Conservation (phyloP, 2,113 vertebrate species). For the Hemicordylus capensis region DNA sequence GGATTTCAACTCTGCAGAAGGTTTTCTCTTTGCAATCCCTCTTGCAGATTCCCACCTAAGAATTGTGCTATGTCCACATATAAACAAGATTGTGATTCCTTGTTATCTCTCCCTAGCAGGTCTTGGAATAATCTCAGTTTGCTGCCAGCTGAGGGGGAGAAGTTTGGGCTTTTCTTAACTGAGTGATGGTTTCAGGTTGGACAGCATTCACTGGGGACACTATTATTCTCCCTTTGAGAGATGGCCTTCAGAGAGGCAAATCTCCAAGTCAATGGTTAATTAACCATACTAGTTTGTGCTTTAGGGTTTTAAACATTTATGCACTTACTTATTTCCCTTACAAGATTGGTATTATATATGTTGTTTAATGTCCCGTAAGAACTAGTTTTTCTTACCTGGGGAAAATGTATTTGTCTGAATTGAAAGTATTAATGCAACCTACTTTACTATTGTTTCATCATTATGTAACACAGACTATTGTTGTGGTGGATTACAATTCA, state of each 20-base stretch:
- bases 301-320: neutral
- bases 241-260: neutral
- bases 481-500: neutral
- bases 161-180: neutral
- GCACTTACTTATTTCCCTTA: neutral
- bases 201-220: neutral
- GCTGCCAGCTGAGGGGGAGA: neutral
- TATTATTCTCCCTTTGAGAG: neutral
- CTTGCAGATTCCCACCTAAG: neutral
- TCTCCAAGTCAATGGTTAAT: neutral
- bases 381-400: neutral
- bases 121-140: slow-evolving; percentile 3
- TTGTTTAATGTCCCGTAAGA: neutral
- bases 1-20: neutral
- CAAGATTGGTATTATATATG: neutral
- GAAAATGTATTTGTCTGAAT: neutral
- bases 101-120: slow-evolving; percentile 1
- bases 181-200: slow-evolving; percentile 6
- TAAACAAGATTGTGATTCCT: slow-evolving; percentile 11
- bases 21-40: neutral
- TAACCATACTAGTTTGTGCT: neutral
- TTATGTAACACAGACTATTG: too few species aligned
- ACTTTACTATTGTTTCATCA: too few species aligned
- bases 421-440: neutral
- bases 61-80: neutral